Base-by-base conservation (phyloP, 2,113 vertebrate genomes). In the Misgurnus anguillicaudatus region DNA sequence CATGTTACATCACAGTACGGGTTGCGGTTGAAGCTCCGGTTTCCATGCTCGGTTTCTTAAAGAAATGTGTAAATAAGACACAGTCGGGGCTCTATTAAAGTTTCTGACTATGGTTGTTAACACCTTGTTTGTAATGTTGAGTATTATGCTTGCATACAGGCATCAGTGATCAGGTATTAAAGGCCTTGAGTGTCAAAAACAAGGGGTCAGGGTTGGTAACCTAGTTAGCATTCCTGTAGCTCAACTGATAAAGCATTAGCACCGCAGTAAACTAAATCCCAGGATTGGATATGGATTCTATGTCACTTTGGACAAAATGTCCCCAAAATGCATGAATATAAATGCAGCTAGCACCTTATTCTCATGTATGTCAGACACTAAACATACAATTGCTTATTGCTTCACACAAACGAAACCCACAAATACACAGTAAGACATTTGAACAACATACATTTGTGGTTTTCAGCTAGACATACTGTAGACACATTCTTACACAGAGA, bases 361-460 rank as follows among this genome's bases (percentile, higher is more conserved):
- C 36, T 72, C 36, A 21, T 5, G 57, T 4, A 8, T n/a, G n/a
- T 70, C 24, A 38, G 16, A 38, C 48, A 31, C 8, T 6, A 17
- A 53, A 17, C 4, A 7, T 17, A 55, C 53, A 53, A 16, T 53
- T 5, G 13, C 11, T 53, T 14, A 57, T 57, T 36, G 7, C 1
- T 36, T 4, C 13, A 62, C 3, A 62, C 60, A 16, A 62, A 36
- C 11, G 9, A 62, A 62, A 60, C 57, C 51, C 17, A 2, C n/a
- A 21, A 42, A 24, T 48, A 11, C 65, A 75, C 36, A 77, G 31
- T 64, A 36, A 21, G 38, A 4, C 48, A 62, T 58, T 47, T 17
- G 65, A 72, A 53, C 47, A 66, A 73, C 75, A 82, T 63, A 45
- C 14, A 64, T 41, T 72, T 36, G 41, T 19, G 41, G 53, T 76